phyloP scores from a whole-genome alignment of 1,140 invertebrate species.

The Ostrea denselamellosa region DNA sequence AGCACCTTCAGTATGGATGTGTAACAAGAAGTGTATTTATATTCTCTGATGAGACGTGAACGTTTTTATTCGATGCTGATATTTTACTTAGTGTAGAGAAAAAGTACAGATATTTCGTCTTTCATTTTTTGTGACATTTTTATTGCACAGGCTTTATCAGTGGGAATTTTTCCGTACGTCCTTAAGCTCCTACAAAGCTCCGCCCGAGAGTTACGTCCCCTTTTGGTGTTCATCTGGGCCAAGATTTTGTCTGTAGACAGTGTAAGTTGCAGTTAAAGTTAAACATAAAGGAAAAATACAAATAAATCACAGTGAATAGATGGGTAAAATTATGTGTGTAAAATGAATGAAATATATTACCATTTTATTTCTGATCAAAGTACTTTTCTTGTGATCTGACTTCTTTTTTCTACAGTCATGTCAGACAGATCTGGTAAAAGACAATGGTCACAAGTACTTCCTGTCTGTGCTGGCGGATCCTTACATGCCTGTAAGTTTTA shows the following conservation, averaged over 20 bases:
- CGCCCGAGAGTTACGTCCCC: slow-evolving; percentile 92
- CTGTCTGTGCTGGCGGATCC: slow-evolving; percentile 92
- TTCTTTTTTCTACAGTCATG: slow-evolving; percentile 87
- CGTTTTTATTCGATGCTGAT: not conserved
- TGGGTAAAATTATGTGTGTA: not conserved
- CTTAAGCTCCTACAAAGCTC: slow-evolving; percentile 96
- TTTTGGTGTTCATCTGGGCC: slow-evolving; percentile 99
- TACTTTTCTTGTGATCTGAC: too few species aligned
- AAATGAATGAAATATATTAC: not conserved
- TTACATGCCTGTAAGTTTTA: slow-evolving; percentile 86
- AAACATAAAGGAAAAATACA: not conserved
- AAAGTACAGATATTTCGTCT: too few species aligned
- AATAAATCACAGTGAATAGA: not conserved
- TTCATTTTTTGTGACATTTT: too few species aligned
- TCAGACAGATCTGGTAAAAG: slow-evolving; percentile 96
- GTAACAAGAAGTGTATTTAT: not conserved
- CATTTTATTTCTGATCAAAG: not conserved
- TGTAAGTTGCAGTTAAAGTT: slow-evolving; percentile 80
- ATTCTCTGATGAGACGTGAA: not conserved
- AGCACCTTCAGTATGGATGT: slow-evolving; percentile 39
- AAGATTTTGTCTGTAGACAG: slow-evolving; percentile 98
- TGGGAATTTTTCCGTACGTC: slow-evolving; percentile 99
- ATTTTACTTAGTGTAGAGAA: too few species aligned
- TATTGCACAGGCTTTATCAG: slow-evolving; percentile 87
- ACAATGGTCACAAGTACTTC: slow-evolving; percentile 97